These are phyloP conservation scores for Hylyphantes graminicola DNA, from an alignment of 1,140 invertebrate genomes.

Conservation along the genomic window DNA sequence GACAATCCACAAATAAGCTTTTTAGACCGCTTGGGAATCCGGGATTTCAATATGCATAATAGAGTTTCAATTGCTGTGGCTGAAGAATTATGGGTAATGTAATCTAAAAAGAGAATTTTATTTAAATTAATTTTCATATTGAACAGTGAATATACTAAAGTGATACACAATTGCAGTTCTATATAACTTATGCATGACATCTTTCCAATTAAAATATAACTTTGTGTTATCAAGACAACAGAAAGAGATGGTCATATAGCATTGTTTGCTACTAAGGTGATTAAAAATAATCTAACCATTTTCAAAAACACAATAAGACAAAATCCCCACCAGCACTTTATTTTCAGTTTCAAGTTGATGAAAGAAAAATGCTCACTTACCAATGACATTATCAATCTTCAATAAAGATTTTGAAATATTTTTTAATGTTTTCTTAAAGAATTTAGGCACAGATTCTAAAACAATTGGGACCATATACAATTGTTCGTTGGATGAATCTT, in stretches of 20 bases:
- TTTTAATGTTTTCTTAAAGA: slow-evolving; percentile 2
- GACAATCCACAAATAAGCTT: slow-evolving; percentile 10
- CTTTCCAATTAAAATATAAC: too few species aligned
- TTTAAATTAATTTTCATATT: not conserved
- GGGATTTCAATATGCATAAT: slow-evolving; percentile 22
- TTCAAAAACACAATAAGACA: not conserved
- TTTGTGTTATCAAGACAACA: too few species aligned
- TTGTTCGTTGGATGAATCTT: not conserved
- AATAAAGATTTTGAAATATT: slow-evolving; percentile 16
- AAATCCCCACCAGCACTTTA: not conserved
- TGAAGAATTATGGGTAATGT: not conserved
- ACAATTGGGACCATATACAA: not conserved
- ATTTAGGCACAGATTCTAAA: slow-evolving; percentile 8
- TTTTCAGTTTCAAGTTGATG: not conserved
- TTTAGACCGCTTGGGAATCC: slow-evolving; percentile 30
- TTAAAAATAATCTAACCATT: not conserved
- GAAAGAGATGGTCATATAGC: too few species aligned
- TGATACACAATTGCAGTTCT: not conserved
- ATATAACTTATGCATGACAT: too few species aligned
- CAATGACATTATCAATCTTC: not conserved
- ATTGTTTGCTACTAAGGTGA: not conserved
- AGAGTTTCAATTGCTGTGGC: slow-evolving; percentile 28
- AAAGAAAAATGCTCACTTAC: not conserved
- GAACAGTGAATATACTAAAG: not conserved
- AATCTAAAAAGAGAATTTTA: slow-evolving; percentile 30